Conservation (phyloP, 1,140 invertebrate genomes). For the Drosophila lini region DNA sequence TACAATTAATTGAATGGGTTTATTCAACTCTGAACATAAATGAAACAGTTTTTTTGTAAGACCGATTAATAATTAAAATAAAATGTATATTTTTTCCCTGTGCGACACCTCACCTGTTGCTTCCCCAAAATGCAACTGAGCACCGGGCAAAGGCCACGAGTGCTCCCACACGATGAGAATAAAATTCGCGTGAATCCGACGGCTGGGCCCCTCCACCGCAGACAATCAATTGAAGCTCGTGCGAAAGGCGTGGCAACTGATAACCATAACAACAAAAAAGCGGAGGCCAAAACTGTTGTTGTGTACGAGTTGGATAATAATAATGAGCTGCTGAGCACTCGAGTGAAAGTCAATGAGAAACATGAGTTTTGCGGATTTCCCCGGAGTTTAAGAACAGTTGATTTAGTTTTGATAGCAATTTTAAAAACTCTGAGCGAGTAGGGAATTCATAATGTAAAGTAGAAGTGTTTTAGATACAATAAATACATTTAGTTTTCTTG, state of each 20-base stretch:
- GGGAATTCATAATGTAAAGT: not conserved
- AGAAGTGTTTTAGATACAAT: not conserved
- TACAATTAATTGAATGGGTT: no score
- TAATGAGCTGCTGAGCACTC: constrained; percentile 23
- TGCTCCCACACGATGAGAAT: constrained; percentile 24
- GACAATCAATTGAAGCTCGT: constrained; percentile 30
- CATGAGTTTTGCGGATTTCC: constrained; percentile 6
- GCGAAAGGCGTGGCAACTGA: constrained; percentile 30
- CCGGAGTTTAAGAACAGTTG: constrained; percentile 10
- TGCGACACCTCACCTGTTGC: constrained; percentile 30
- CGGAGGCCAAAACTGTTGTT: constrained; percentile 3
- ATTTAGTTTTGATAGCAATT: constrained; percentile 17
- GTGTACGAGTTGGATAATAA: constrained; percentile 34
- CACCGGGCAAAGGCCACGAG: constrained; percentile 29
- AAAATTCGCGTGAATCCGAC: constrained; percentile 30
- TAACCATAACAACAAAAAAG: constrained; percentile 37
- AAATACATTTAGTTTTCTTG: not conserved
- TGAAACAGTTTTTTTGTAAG: not conserved
- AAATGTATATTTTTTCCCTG: not conserved
- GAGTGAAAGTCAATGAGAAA: constrained; percentile 36
- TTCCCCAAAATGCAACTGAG: constrained; percentile 17
- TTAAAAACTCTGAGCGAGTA: not conserved
- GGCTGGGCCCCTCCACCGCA: not conserved
- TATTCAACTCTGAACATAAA: no score
- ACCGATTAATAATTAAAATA: not conserved